Base-by-base conservation (phyloP, 2,888 invertebrate species). In the Falcaria lacertinaria region DNA sequence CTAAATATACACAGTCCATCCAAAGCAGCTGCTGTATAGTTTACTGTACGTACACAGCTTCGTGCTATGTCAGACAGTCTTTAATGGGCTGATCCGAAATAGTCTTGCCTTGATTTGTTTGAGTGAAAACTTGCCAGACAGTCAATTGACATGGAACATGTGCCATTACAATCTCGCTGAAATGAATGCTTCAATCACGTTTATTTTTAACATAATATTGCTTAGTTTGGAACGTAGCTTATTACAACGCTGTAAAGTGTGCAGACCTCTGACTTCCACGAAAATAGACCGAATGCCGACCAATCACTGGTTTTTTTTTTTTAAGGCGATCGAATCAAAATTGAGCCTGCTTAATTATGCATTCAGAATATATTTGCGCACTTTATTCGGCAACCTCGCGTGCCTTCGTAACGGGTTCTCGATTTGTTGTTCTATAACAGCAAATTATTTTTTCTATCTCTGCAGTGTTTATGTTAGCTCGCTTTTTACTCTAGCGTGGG, bases 221-320 rank as follows among this genome's bases (percentile, higher is more conserved):
- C 58, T 63, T 56, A 50, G 52, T 63, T 73, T 70, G 67, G 36
- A 28, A 28, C 11, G 22, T 6, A 6, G 22, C 7, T 2, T 28
- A 28, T 28, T 7, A 19, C 6, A 6, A 19, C 4, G 1, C 19
- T 19, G 19, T 4, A 4, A 19, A 19, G 6, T 19, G 19, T 19
- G 19, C 4, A 19, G 78, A 80, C 75, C 80, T 79, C 70, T 73
- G 75, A 74, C 79, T 72, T 69, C 66, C 64, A 72, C 73, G 64
- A 64, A 65, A 75, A 70, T 71, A 74, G 65, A 70, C 62, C 64
- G 54, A 64, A 61, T 60, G 55, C 59, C 34, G 17, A 6, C 19
- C 19, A 19, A 19, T 49, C 51, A 47, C 57, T 55, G 55, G 33
- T 19, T 45, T 37, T 40, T 41, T 42, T 22, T 37, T 38, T 41